Evolutionary conservation across 2,797 vertebrate species (phyloP), one percentile per base, ranked within the genome.

Genomic region (Pipistrellus nathusii): DNA sequence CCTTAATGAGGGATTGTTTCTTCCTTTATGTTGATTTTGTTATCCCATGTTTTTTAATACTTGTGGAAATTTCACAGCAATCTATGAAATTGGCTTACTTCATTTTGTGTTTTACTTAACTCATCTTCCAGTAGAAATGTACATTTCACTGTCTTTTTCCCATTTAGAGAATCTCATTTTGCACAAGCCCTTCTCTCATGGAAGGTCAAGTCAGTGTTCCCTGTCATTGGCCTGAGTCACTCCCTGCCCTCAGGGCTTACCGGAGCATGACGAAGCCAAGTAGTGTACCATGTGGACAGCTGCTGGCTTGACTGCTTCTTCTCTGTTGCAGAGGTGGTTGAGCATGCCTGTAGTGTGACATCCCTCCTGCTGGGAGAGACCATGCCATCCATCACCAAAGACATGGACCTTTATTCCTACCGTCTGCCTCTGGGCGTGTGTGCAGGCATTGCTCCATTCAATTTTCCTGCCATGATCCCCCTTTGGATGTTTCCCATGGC

Each of bases 401-500:
- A 99, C 98, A 99, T 99, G 99, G 99, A 99, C 98, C 99, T 98
- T 90, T 99, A 98, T 92, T 99, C 99, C 73, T 99, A 98, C 97
- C 99, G 99, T 9, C 96, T 99, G 94, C 99, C 99, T 41, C 96
- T 99, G 8, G 99, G 99, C 0, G 99, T 99, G 35, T 99, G 99
- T 25, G 99, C 99, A 6, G 99, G 99, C 90, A 99, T 99, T 6
- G 98, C 99, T 23, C 99, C 99, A 0, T 99, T 99, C 98, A 99
- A 99, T 97, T 99, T 99, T 97, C 99, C 99, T 0, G 99, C 99
- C 96, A 99, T 99, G 99, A 99, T 99, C 97, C 99, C 99, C 48
- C 98, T 99, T 51, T 99, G 99, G 99, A 99, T 99, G 99, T 99
- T 99, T 96, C 99, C 99, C 46, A 98, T 99, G 99, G 99, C 99